Base-by-base conservation (phyloP, 2,888 invertebrate species). In the Neocrepidodera transversa region DNA sequence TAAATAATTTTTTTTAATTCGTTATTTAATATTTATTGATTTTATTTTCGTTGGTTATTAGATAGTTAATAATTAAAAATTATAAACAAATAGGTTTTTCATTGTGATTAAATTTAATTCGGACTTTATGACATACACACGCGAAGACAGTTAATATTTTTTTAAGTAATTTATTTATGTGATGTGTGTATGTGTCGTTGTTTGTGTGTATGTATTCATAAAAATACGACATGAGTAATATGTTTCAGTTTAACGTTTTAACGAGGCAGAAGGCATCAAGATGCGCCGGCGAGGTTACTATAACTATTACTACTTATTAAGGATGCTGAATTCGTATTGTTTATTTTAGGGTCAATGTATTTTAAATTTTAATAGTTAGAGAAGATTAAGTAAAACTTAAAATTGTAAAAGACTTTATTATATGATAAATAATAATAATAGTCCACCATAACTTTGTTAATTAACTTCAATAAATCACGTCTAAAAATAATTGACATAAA, bases 231-330 rank as follows among this genome's bases (percentile, higher is more conserved):
- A 49, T 49, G 49, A 49, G 8, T 52, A 42, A 17, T 42, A 40
- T 23, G 13, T 49, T 35, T 40, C 40, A 23, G 26, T 51, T 40
- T 2, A 42, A 20, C 42, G 7, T 42, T 52, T 52, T 30, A 52
- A 52, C 18, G 42, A 52, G 42, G 17, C 43, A 43, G 13, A 53
- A 53, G 53, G 53, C 42, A 20, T 42, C 53, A 53, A 53, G 53
- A 53, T 53, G 53, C 38, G 26, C 26, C 14, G 38, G 38, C 38
- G 38, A 38, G 38, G 14, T 26, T 45, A 26, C 45, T 45, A 28
- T 28, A n/a, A 45, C 13, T 18, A 45, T 26, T 45, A 45, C 26
- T 14, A 18, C 14, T 45, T 43, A 53, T 53, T 53, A 53, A 52
- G 30, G 20, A 42, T 30, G 14, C 28, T 32, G 23, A 14, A 43